A percentile compares a stretch with the other conserved stretches of the same genome.
phyloP scores from a whole-genome alignment of 2,888 invertebrate genomes.

The Lasioglossum lativentre region DNA sequence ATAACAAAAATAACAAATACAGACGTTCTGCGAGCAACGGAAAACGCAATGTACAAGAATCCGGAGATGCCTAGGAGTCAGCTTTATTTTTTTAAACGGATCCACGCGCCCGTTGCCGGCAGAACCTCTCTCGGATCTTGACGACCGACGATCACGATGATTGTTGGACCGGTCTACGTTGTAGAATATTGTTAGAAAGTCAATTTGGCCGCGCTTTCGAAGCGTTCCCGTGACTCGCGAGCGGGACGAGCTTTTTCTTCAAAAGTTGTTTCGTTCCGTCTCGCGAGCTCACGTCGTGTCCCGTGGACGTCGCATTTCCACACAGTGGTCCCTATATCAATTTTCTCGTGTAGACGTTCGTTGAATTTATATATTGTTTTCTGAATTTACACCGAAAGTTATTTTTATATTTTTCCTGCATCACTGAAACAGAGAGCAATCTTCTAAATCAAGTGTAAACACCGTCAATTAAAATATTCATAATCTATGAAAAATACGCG shows the following conservation, averaged over 20 bases:
- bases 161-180: neutral
- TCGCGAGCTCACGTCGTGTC: neutral
- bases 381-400: neutral
- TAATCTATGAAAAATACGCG: no score
- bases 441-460: neutral
- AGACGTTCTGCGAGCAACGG: neutral
- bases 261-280: neutral
- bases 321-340: neutral
- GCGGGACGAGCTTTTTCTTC: neutral
- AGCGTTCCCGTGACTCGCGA: neutral
- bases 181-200: slow-evolving; percentile 28
- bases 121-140: neutral
- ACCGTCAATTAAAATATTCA: neutral
- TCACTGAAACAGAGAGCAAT: neutral
- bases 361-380: neutral
- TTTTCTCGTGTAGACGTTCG: neutral
- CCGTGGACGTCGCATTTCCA: neutral
- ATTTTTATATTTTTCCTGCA: neutral
- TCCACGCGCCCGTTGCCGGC: slow-evolving; percentile 2
- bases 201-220: slow-evolving; percentile 29
- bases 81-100: slow-evolving; percentile 30
- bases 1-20: neutral
- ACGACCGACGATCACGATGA: neutral
- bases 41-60: neutral
- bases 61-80: neutral